Percentiles rank a stretch among this genome's conserved stretches.
Evolutionary conservation across 2,113 vertebrate genomes (phyloP).

Genomic region (Delphinapterus leucas): DNA sequence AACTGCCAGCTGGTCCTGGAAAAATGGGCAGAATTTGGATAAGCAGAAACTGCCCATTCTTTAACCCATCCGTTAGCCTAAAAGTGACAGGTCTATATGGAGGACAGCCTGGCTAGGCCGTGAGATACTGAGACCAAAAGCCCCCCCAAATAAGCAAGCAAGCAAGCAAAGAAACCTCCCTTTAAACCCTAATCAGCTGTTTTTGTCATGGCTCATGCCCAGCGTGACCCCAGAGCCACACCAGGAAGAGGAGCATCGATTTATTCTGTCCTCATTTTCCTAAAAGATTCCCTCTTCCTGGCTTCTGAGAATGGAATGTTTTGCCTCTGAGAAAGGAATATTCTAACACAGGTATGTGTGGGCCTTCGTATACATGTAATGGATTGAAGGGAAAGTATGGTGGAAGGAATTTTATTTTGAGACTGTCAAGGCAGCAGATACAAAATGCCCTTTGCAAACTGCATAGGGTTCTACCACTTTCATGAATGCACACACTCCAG

Average conservation of each 20-base stretch:
- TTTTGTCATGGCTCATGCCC: not conserved
- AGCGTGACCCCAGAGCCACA: not conserved
- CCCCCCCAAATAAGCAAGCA: too few relatives aligned
- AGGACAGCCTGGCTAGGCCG: not conserved
- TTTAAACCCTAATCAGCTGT: not conserved
- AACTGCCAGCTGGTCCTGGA: not conserved
- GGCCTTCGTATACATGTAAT: not conserved
- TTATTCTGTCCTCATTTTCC: not conserved
- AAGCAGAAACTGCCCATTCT: not conserved
- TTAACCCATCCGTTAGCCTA: not conserved
- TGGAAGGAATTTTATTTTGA: not conserved
- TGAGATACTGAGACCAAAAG: not conserved
- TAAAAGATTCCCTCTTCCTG: not conserved
- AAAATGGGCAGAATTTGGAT: not conserved
- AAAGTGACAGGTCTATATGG: not conserved
- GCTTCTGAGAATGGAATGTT: conserved; percentile 7
- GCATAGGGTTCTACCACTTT: not conserved
- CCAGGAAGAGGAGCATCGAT: not conserved
- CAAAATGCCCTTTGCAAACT: not conserved
- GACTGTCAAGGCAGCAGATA: not conserved
- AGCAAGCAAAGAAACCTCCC: not conserved
- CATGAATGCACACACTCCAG: not conserved
- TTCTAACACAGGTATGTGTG: conserved; percentile 20
- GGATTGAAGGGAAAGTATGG: not conserved
- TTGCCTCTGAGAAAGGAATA: conserved; percentile 6